These are phyloP conservation scores for Athalia rosae DNA, from an alignment of 2,888 invertebrate genomes.

Conservation along the genomic window DNA sequence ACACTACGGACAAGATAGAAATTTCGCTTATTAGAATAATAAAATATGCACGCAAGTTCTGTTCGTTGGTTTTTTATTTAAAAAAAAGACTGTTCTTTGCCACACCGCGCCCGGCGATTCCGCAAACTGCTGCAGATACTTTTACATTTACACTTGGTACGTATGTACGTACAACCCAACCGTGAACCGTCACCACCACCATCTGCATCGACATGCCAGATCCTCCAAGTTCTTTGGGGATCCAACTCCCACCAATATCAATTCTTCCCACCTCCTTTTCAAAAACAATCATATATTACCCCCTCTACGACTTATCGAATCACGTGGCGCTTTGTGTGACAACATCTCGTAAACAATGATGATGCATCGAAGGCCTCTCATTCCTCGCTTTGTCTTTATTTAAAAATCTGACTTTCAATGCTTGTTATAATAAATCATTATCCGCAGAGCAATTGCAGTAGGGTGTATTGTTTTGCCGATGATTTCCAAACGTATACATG, in stretches of 20 bases:
- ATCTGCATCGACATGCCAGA: background rate
- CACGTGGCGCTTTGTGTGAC: conserved; percentile 26
- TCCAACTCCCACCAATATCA: no score
- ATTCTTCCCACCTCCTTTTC: background rate
- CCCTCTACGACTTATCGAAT: conserved; percentile 17
- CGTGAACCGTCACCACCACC: background rate
- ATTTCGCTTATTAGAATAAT: background rate
- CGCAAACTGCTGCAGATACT: conserved; percentile 2
- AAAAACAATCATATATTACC: background rate
- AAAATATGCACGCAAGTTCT: no score
- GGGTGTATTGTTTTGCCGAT: no score
- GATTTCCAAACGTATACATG: no score
- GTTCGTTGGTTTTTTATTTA: no score
- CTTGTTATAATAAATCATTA: no score
- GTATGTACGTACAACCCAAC: conserved; percentile 8
- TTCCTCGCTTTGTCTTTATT: no score
- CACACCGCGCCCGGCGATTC: background rate
- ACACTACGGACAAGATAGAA: no score
- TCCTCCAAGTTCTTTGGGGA: no score
- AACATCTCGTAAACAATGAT: conserved; percentile 32
- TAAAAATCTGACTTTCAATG: no score
- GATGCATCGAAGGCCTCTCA: background rate
- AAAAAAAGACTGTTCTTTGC: conserved; percentile 24
- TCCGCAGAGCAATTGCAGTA: no score
- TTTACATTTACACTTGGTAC: conserved; percentile 22